A percentile compares a stretch with the other conserved stretches of the same genome.
phyloP scores from a whole-genome alignment of 2,888 invertebrate genomes.

The Erpobdella octoculata region DNA sequence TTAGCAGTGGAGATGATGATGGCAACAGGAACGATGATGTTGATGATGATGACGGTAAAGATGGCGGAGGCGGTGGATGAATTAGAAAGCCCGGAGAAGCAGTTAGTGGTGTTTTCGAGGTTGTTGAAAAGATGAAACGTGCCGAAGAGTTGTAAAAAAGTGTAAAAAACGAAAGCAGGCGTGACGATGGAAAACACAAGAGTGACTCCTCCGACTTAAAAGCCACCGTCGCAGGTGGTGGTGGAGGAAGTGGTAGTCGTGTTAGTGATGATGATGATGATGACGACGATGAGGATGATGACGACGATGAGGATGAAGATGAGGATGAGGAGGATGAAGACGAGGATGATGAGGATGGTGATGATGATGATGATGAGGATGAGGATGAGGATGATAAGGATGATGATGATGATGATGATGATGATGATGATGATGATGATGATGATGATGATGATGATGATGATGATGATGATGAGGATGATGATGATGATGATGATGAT shows the following conservation, averaged over 20 bases:
- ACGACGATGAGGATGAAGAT: not conserved
- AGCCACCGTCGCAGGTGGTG: not conserved
- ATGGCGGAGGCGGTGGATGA: not conserved
- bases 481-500: no score
- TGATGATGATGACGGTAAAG: not conserved
- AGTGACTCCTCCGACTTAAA: no score
- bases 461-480: no score
- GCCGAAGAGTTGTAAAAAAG: no score
- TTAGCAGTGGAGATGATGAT: not conserved
- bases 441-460: not conserved
- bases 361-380: not conserved
- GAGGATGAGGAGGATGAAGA: not conserved
- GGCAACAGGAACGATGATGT: not conserved
- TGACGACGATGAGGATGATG: not conserved
- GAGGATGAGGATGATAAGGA: not conserved
- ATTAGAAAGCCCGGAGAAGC: no score
- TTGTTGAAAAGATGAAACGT: no score
- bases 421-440: constrained; percentile 1
- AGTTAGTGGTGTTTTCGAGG: no score
- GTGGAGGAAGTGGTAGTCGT: not conserved
- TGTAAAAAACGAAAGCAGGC: no score
- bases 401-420: not conserved
- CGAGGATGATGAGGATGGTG: not conserved
- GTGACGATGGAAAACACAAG: no score
- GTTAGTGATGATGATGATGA: not conserved